Conservation (phyloP, 2,888 invertebrate species). For the Aphrophora alni region DNA sequence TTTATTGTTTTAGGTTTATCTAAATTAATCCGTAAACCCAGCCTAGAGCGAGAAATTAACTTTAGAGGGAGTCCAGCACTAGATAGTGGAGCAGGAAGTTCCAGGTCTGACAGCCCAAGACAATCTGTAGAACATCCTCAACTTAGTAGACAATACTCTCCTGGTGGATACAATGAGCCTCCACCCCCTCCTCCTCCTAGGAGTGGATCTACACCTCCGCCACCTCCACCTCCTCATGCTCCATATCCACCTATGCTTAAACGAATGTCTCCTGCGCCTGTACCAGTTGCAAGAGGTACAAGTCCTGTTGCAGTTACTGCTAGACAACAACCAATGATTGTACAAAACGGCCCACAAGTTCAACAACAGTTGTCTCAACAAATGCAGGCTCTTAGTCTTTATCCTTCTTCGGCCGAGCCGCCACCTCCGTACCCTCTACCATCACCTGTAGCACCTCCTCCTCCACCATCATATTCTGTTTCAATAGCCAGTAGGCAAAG, state of each 20-base stretch:
- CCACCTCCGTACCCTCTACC: slow-evolving; percentile 72
- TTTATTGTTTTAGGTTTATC: slow-evolving; percentile 31
- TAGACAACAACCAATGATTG: slow-evolving; percentile 78
- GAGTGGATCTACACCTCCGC: slow-evolving; percentile 68
- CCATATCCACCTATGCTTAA: slow-evolving; percentile 74
- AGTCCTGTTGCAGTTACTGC: slow-evolving; percentile 68
- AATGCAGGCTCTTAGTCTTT: slow-evolving; percentile 84
- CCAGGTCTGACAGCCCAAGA: slow-evolving; percentile 88
- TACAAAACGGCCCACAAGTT: slow-evolving; percentile 79
- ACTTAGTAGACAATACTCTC: slow-evolving; percentile 75
- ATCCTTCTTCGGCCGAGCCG: slow-evolving; percentile 68
- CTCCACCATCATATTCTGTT: slow-evolving; percentile 84
- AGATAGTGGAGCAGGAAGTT: slow-evolving; percentile 87
- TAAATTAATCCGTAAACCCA: slow-evolving; percentile 85
- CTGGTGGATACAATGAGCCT: slow-evolving; percentile 65
- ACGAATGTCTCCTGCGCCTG: slow-evolving; percentile 76
- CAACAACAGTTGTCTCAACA: slow-evolving; percentile 89
- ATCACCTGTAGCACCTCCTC: slow-evolving; percentile 67
- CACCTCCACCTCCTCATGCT: slow-evolving; percentile 64
- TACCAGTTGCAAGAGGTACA: slow-evolving; percentile 68
- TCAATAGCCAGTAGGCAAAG: slow-evolving; percentile 88
- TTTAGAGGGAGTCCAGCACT: slow-evolving; percentile 80
- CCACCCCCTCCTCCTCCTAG: slow-evolving; percentile 80
- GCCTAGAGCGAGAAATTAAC: slow-evolving; percentile 82
- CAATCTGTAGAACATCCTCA: slow-evolving; percentile 70